Conservation (phyloP, 2,113 vertebrate species). For the Gnathonemus echidnorhynchus region DNA sequence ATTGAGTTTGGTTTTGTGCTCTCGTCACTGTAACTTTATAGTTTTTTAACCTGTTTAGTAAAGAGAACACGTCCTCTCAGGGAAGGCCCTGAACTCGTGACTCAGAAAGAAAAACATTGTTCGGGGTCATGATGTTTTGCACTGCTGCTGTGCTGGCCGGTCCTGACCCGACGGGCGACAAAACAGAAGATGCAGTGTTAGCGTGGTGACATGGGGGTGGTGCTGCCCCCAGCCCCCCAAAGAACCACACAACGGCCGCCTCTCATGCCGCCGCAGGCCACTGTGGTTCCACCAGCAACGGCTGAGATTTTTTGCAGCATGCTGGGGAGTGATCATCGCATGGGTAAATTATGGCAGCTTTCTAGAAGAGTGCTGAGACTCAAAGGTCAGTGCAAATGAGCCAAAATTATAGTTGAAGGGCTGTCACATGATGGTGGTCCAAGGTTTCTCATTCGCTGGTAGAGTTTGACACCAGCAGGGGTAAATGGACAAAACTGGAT, state of each 20-base stretch:
- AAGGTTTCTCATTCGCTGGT: not conserved
- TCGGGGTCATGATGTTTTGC: conserved; percentile 6
- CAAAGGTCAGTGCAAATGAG: not conserved
- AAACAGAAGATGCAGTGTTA: conserved; percentile 36
- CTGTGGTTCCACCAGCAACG: conserved; percentile 10
- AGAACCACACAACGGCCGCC: conserved; percentile 28
- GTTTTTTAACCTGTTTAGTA: conserved; percentile 2
- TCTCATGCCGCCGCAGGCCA: conserved; percentile 23
- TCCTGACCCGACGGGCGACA: conserved; percentile 26
- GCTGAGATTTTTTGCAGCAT: conserved; percentile 12
- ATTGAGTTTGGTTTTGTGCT: not conserved
- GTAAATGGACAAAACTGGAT: not conserved
- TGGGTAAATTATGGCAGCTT: not conserved
- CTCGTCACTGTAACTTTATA: not conserved
- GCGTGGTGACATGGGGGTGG: not conserved
- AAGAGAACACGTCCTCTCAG: not conserved
- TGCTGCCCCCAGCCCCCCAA: not conserved
- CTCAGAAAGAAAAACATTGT: conserved; percentile 29
- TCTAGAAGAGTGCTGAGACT: not conserved
- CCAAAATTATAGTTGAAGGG: not conserved
- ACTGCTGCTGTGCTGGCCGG: conserved; percentile 7
- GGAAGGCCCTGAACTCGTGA: not conserved
- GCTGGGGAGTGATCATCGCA: not conserved
- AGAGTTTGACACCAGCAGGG: not conserved
- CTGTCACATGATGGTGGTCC: not conserved